Evolutionary conservation across 2,113 vertebrate species (phyloP), one percentile per base, ranked within the genome.

Genomic region (Dascyllus trimaculatus): DNA sequence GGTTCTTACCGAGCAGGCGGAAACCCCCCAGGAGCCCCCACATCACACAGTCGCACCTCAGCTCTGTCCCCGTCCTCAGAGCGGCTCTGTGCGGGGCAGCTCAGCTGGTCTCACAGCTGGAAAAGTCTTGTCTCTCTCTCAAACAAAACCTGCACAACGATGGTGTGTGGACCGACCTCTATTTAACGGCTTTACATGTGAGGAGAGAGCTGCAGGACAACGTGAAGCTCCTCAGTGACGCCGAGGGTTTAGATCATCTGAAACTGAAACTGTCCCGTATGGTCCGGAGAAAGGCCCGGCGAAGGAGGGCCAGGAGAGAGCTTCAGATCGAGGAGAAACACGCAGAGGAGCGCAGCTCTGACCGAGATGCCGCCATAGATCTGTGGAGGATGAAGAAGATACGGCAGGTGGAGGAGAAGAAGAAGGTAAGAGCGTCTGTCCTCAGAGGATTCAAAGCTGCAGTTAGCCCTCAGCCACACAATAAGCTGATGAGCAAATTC

Each of bases 381-480:
- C 93, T 88, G 54, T 98, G 97, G 97, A 94, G 96, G 66, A 93
- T 94, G 75, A 95, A 96, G 74, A 82, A 95, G 26, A 93, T 98
- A 46, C 97, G 94, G 56, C 82, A 96, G 71, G 96, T 95, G 56
- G 96, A 98, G 84, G 97, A 99, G 79, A 97, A 94, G 91, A 97
- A 96, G 83, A 91, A 95, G 96, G 97, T 98, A 80, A 82, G 74
- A 53, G 3, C 8, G 29, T n/a, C 48, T 21, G 48, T 29, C 26
- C 26, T n/a, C 19, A 15, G 43, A 52, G 49, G 49, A n/a, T n/a
- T n/a, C n/a, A n/a, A 11, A 21, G 19, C 5, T 13, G 21, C 21
- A 22, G 19, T 53, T 3, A 11, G 9, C n/a, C 8, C 22, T 11
- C 2, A 53, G 19, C 14, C 4, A 4, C 15, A 18, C 46, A 19